Evolutionary conservation across 1,140 invertebrate species (phyloP).

Genomic region (Pentalonia nigronervosa): DNA sequence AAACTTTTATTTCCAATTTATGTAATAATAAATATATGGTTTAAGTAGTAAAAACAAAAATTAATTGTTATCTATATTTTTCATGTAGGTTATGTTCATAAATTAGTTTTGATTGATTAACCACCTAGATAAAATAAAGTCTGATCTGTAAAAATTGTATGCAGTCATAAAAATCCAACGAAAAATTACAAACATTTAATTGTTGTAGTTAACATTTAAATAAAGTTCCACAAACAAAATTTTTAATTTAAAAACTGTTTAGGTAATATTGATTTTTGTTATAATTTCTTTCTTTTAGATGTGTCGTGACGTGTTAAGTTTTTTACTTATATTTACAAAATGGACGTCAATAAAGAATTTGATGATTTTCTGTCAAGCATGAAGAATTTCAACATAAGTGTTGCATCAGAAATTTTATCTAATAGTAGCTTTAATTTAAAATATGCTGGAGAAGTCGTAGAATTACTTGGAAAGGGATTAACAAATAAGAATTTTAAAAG

Average conservation of each 20-base stretch:
- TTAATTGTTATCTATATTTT: not conserved
- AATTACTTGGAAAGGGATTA: not conserved
- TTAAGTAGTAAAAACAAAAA: not conserved
- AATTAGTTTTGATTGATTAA: not conserved
- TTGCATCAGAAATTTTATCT: not conserved
- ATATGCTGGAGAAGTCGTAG: not conserved
- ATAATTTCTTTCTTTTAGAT: conserved; percentile 51
- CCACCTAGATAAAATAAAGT: not conserved
- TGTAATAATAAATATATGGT: not conserved
- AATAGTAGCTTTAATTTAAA: not conserved
- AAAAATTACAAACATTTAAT: not conserved
- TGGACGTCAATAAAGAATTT: conserved; percentile 24
- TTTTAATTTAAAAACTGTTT: not conserved
- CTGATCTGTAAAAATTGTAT: not conserved
- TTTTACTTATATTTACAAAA: conserved; percentile 40
- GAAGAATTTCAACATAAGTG: conserved; percentile 5
- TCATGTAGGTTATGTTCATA: not conserved
- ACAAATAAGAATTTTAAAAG: not conserved
- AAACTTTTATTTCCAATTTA: not conserved
- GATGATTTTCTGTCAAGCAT: conserved; percentile 19
- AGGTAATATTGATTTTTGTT: conserved; percentile 40
- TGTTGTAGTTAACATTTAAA: not conserved
- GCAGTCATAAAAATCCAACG: not conserved
- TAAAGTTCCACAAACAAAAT: not conserved
- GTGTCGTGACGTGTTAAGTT: conserved; percentile 17